phyloP scores from a whole-genome alignment of 2,113 vertebrate species.

The Hyperoodon ampullatus region DNA sequence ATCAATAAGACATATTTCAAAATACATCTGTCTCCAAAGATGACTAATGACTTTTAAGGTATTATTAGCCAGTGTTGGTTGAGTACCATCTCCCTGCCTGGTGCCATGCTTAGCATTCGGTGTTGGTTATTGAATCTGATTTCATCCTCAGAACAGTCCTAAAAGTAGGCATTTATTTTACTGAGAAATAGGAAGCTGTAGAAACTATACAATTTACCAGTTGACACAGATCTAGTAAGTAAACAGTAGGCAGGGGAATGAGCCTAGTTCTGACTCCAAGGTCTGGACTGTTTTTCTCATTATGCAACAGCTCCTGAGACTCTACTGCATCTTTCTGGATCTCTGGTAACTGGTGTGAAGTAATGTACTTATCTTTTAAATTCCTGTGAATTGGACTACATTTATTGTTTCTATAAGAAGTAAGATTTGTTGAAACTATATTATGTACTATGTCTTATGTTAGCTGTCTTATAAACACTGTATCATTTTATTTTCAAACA shows the following conservation, averaged over 20 bases:
- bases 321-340: not conserved
- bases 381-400: not conserved
- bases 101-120: not conserved
- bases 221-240: not conserved
- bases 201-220: not conserved
- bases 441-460: not conserved
- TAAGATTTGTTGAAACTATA: not conserved
- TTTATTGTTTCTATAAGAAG: not conserved
- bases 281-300: fast-evolving
- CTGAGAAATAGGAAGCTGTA: not conserved
- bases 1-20: not conserved
- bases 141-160: not conserved
- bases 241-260: not conserved
- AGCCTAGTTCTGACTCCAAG: not conserved
- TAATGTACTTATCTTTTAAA: not conserved
- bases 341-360: not conserved
- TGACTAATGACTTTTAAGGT: not conserved
- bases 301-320: not conserved
- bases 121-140: not conserved
- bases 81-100: not conserved
- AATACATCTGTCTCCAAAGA: not conserved
- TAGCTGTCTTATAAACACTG: not conserved
- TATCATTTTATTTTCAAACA: not conserved
- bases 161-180: not conserved
- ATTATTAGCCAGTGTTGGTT: not conserved